These are phyloP conservation scores for Grantiella picta DNA, from an alignment of 2,113 vertebrate species.

Conservation along the genomic window DNA sequence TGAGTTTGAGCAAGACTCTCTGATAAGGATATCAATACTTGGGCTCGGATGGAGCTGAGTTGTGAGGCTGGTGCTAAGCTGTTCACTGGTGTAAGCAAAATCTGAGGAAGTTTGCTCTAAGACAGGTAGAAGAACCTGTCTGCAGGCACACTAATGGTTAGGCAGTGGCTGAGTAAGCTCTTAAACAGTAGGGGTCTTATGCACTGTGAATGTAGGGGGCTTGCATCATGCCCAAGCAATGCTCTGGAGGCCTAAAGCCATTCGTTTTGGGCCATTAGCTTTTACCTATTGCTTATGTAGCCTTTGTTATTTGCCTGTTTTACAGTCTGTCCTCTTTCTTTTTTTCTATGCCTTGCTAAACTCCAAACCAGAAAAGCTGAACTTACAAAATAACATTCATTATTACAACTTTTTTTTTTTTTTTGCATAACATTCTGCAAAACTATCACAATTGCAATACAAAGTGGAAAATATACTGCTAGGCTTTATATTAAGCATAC, in stretches of 20 bases:
- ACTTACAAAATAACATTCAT: not conserved
- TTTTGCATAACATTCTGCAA: not conserved
- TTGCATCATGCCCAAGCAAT: not conserved
- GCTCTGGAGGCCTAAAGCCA: not conserved
- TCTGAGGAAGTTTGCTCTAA: not conserved
- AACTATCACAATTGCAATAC: not conserved
- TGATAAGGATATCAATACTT: not conserved
- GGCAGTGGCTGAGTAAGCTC: not conserved
- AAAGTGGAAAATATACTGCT: not conserved
- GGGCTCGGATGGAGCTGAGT: not conserved
- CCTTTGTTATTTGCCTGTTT: not conserved
- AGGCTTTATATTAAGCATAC: not conserved
- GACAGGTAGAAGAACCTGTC: not conserved
- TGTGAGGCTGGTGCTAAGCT: not conserved
- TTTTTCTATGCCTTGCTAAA: not conserved
- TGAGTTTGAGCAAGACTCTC: not conserved
- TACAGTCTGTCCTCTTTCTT: not conserved
- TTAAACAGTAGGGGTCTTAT: not conserved
- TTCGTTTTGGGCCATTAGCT: not conserved
- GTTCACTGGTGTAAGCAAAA: not conserved
- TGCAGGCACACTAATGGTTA: not conserved
- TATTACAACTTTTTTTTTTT: not conserved
- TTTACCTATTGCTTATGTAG: not conserved
- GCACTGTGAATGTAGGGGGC: not conserved
- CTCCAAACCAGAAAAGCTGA: not conserved